Percentiles rank a stretch among this genome's conserved stretches.
These are phyloP conservation scores for Cairina moschata DNA, from an alignment of 2,113 vertebrate genomes.

Conservation along the genomic window DNA sequence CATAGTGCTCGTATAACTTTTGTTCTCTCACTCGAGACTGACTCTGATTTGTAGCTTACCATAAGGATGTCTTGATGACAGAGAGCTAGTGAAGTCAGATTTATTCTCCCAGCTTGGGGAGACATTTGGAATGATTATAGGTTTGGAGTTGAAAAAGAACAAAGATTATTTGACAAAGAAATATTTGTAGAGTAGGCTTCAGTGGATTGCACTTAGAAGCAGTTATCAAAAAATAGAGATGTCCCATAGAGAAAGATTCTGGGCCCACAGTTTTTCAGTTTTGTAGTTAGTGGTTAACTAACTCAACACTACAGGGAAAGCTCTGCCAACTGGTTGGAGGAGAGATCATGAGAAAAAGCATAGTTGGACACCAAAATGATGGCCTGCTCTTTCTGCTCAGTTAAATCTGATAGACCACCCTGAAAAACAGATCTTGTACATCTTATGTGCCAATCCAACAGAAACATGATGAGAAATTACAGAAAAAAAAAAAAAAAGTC, in stretches of 20 bases:
- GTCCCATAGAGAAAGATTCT: background rate
- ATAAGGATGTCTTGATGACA: background rate
- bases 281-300: background rate
- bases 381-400: background rate
- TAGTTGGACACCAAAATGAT: background rate
- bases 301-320: background rate
- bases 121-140: no score
- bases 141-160: background rate
- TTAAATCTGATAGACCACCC: background rate
- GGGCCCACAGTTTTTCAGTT: background rate
- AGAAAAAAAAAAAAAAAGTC: background rate
- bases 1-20: background rate
- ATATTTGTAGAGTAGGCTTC: background rate
- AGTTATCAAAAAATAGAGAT: background rate
- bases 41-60: background rate
- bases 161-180: background rate
- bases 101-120: background rate
- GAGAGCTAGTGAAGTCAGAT: background rate
- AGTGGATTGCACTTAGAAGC: background rate
- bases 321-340: background rate
- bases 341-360: background rate
- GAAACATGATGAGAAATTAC: background rate
- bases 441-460: background rate
- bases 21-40: background rate
- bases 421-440: background rate